Conservation (phyloP, 2,113 vertebrate genomes). For the Morphnarchus princeps region DNA sequence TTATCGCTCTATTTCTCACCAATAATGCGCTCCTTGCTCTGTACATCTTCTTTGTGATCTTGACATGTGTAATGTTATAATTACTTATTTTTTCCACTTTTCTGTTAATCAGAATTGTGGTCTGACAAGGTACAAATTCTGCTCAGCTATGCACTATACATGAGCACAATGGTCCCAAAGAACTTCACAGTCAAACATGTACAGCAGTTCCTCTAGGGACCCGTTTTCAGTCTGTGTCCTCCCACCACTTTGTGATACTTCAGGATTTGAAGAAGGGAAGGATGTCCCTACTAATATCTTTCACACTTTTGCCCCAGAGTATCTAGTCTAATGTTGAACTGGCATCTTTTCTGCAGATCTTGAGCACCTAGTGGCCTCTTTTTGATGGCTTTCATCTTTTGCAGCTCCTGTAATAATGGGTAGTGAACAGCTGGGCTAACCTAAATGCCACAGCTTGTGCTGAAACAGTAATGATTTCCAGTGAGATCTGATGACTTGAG, state of each 20-base stretch:
- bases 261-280: neutral
- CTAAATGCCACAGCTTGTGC: neutral
- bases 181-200: neutral
- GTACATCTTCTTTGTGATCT: neutral
- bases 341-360: neutral
- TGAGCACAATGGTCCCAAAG: neutral
- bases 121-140: too few species aligned
- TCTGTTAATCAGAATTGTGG: neutral
- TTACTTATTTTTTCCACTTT: neutral
- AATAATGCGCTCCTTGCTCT: neutral
- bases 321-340: neutral
- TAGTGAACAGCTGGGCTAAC: neutral
- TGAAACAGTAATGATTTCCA: neutral
- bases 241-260: neutral
- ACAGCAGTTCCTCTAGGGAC: neutral
- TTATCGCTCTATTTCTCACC: rapidly evolving
- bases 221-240: rapidly evolving
- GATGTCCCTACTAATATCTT: neutral
- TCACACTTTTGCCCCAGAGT: neutral
- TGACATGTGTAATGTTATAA: neutral
- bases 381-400: neutral
- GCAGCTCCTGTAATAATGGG: neutral
- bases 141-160: neutral
- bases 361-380: neutral
- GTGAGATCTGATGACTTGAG: neutral